These are phyloP conservation scores for Tonatia bakeri DNA, from an alignment of 2,113 vertebrate species.

Conservation along the genomic window DNA sequence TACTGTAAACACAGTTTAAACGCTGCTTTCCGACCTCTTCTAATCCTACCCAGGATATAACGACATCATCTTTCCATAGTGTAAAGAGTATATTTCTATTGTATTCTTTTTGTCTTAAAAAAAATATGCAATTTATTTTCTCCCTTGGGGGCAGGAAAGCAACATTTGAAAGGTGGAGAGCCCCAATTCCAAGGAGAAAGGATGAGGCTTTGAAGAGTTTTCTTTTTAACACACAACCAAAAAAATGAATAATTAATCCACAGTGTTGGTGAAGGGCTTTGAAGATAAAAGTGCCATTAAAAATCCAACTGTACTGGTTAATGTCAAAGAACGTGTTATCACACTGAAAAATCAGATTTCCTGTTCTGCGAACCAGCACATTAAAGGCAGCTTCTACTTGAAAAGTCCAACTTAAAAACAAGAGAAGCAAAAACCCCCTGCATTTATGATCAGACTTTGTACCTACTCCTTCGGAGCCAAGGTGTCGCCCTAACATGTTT, in stretches of 20 bases:
- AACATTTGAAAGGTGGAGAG: constrained; percentile 55
- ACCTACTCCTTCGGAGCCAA: not conserved
- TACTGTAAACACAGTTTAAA: constrained; percentile 76
- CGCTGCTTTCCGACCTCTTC: constrained; percentile 30
- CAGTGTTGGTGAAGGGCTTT: constrained; percentile 54
- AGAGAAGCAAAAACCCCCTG: constrained; percentile 27
- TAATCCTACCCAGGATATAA: constrained; percentile 58
- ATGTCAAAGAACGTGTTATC: constrained; percentile 68
- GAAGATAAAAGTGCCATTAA: constrained; percentile 74
- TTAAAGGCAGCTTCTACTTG: constrained; percentile 63
- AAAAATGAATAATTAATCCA: constrained; percentile 68
- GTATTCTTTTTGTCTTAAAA: constrained; percentile 27
- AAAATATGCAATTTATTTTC: constrained; percentile 8
- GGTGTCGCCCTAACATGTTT: constrained; percentile 45
- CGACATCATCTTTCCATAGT: not conserved
- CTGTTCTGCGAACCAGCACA: constrained; percentile 54
- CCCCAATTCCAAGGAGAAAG: constrained; percentile 30
- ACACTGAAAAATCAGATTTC: constrained; percentile 63
- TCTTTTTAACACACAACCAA: constrained; percentile 40
- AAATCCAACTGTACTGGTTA: constrained; percentile 53
- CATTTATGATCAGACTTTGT: constrained; percentile 6
- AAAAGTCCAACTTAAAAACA: constrained; percentile 60
- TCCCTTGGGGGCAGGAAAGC: constrained; percentile 38
- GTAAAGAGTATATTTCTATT: not conserved
- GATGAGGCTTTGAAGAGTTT: constrained; percentile 58